Evolutionary conservation across 2,888 invertebrate species (phyloP).

Genomic region (Cerastoderma edule): DNA sequence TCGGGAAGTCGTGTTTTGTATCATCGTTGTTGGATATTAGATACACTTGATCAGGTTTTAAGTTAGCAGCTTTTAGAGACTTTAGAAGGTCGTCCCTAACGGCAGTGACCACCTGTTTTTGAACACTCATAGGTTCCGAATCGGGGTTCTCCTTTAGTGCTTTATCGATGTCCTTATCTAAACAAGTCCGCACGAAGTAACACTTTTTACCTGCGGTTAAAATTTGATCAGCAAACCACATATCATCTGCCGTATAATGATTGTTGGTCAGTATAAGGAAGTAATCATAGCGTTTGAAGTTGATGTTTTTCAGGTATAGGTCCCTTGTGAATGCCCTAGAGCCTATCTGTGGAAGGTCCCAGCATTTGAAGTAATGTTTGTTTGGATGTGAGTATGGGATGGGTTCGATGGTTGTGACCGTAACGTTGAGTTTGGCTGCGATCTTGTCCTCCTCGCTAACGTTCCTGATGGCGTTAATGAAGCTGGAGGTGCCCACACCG

Average conservation of each 20-base stretch:
- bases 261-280: constrained; percentile 51
- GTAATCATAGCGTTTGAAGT: constrained; percentile 51
- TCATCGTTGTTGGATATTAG: constrained; percentile 43
- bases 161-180: constrained; percentile 30
- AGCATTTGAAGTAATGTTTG: constrained; percentile 57
- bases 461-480: constrained; percentile 54
- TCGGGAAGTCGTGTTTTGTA: constrained; percentile 52
- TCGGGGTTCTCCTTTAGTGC: constrained; percentile 29
- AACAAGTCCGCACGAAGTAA: constrained; percentile 48
- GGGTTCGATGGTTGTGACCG: constrained; percentile 53
- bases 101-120: constrained; percentile 35
- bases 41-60: constrained; percentile 45
- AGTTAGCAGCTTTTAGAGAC: constrained; percentile 38
- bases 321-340: constrained; percentile 53
- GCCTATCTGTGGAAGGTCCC: constrained; percentile 60
- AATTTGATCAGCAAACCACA: constrained; percentile 54
- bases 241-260: constrained; percentile 47
- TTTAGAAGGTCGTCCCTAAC: constrained; percentile 25
- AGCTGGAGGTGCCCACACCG: constrained; percentile 60
- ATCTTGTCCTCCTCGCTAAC: constrained; percentile 44
- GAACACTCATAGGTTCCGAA: constrained; percentile 34
- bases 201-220: constrained; percentile 33
- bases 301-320: constrained; percentile 43
- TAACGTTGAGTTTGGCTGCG: constrained; percentile 52
- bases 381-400: constrained; percentile 61